Percentiles rank a stretch among this genome's conserved stretches.
phyloP scores from a whole-genome alignment of 2,797 vertebrate genomes.

The Thaleichthys pacificus region DNA sequence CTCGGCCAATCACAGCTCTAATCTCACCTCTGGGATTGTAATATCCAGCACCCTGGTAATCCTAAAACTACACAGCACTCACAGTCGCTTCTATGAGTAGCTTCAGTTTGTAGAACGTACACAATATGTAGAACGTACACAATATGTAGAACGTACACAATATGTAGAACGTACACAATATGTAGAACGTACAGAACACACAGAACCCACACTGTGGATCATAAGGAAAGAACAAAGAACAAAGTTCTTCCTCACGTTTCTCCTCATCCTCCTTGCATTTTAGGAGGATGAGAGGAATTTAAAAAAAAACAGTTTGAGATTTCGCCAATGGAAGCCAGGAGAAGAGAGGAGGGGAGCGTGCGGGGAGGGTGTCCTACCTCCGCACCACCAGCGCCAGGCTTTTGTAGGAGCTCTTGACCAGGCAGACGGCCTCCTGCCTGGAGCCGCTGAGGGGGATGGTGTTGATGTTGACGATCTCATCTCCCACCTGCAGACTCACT shows the following conservation, averaged over 20 bases:
- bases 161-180: neutral
- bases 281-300: neutral
- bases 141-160: too few relatives aligned
- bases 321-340: too few relatives aligned
- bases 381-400: conserved; percentile 81
- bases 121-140: neutral
- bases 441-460: conserved; percentile 81
- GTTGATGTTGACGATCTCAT: conserved; percentile 88
- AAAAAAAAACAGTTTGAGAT: neutral
- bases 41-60: neutral
- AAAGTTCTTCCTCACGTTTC: neutral
- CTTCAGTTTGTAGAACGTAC: neutral
- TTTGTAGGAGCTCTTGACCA: conserved; percentile 88
- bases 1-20: neutral
- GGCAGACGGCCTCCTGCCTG: conserved; percentile 86
- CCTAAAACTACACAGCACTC: too few relatives aligned
- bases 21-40: neutral
- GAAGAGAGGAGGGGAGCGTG: too few relatives aligned
- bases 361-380: conserved; percentile 69
- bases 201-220: too few relatives aligned
- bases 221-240: too few relatives aligned
- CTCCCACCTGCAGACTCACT: conserved; percentile 80
- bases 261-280: neutral
- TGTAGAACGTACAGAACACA: too few relatives aligned
- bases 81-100: neutral